These are phyloP conservation scores for Dallia pectoralis DNA, from an alignment of 2,797 vertebrate species.

Conservation along the genomic window DNA sequence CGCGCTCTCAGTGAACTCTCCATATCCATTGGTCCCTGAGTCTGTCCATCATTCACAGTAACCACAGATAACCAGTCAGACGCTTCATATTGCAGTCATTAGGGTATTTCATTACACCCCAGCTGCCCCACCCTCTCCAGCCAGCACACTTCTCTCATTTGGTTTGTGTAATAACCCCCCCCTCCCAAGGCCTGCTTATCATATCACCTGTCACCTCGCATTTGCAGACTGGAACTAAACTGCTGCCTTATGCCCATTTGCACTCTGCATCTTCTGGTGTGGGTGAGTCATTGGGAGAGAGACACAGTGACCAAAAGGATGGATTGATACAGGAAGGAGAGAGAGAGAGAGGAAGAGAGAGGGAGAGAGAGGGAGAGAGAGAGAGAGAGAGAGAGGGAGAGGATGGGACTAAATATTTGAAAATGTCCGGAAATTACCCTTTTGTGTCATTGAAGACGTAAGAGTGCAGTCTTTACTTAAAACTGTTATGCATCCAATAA, in stretches of 20 bases:
- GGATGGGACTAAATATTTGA: not conserved
- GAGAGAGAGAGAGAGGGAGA: not conserved
- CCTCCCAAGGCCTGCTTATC: conserved; percentile 47
- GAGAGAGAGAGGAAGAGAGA: not conserved
- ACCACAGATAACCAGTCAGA: conserved; percentile 52
- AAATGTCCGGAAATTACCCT: too few species aligned
- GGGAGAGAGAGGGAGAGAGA: not conserved
- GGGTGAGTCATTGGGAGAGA: conserved; percentile 40
- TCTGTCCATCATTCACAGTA: conserved; percentile 66
- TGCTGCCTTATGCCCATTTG: conserved; percentile 58
- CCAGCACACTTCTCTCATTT: conserved; percentile 42
- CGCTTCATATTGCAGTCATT: conserved; percentile 56
- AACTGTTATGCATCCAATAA: not conserved
- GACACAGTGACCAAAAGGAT: not conserved
- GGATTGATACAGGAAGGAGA: not conserved
- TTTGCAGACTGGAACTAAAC: conserved; percentile 54
- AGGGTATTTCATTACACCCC: conserved; percentile 38
- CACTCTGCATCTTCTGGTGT: conserved; percentile 43
- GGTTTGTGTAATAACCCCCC: conserved; percentile 51
- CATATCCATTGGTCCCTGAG: conserved; percentile 71
- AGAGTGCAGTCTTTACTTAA: not conserved
- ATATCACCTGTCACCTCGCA: conserved; percentile 59
- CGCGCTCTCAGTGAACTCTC: conserved; percentile 63
- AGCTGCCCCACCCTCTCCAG: not conserved
- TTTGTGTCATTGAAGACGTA: not conserved